phyloP scores from a whole-genome alignment of 2,888 invertebrate species.

The Mamestra brassicae region DNA sequence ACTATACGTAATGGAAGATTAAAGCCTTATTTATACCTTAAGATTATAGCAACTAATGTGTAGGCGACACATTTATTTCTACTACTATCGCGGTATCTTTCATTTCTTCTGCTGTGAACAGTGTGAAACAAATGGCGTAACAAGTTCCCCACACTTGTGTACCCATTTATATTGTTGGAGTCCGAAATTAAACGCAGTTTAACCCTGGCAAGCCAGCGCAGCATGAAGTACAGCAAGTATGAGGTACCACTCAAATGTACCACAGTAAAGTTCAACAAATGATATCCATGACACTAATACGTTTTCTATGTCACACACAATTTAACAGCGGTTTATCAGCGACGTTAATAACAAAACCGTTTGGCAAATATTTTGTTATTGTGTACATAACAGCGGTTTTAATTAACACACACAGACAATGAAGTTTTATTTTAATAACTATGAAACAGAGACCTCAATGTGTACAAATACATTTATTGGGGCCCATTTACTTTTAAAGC shows the following conservation, averaged over 20 bases:
- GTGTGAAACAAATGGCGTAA: slow-evolving; percentile 42
- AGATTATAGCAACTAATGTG: slow-evolving; percentile 37
- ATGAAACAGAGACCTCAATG: slow-evolving; percentile 22
- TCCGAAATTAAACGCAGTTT: slow-evolving; percentile 57
- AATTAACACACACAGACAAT: slow-evolving; percentile 37
- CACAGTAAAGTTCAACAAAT: slow-evolving; percentile 21
- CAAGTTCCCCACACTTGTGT: slow-evolving; percentile 52
- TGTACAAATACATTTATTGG: slow-evolving; percentile 34
- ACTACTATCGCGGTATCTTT: slow-evolving; percentile 47
- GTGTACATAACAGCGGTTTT: slow-evolving; percentile 34
- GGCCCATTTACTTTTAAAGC: slow-evolving; percentile 23
- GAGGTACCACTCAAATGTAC: slow-evolving; percentile 21
- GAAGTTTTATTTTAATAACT: slow-evolving; percentile 43
- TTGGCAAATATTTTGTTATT: slow-evolving; percentile 35
- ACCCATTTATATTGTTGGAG: slow-evolving; percentile 45
- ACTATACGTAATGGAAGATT: slow-evolving; percentile 19
- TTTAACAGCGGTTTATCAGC: slow-evolving; percentile 30
- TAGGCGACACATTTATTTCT: slow-evolving; percentile 39
- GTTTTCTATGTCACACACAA: slow-evolving; percentile 29
- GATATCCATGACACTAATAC: slow-evolving; percentile 39
- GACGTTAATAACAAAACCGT: slow-evolving; percentile 27
- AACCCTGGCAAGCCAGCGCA: slow-evolving; percentile 28
- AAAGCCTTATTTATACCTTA: slow-evolving; percentile 19
- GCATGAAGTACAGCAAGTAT: slow-evolving; percentile 13
- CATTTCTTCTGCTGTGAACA: slow-evolving; percentile 45